phyloP scores from a whole-genome alignment of 2,888 invertebrate genomes.

The Acronicta psi region DNA sequence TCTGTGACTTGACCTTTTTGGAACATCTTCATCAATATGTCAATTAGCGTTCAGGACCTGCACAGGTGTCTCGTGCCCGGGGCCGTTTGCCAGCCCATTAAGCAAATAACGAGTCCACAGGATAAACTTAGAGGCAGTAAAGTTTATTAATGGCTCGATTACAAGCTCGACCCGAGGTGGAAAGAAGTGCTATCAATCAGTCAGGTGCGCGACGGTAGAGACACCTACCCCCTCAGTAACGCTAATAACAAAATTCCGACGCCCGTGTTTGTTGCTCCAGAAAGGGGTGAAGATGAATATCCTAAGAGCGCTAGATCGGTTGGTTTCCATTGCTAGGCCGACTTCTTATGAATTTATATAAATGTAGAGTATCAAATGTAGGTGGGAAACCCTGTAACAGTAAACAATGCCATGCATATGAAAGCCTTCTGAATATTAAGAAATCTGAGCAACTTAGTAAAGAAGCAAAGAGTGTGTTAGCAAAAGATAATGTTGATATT shows the following conservation, averaged over 20 bases:
- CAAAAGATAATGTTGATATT: conserved; percentile 55
- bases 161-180: conserved; percentile 89
- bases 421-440: conserved; percentile 10
- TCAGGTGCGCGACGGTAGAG: conserved; percentile 86
- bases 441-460: conserved; percentile 31
- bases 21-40: conserved; percentile 77
- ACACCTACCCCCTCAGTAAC: conserved; percentile 83
- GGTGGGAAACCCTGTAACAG: conserved; percentile 1
- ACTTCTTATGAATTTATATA: conserved; percentile 53
- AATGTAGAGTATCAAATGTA: conserved; percentile 9
- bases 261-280: conserved; percentile 85
- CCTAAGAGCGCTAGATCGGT: conserved; percentile 71
- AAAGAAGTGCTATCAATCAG: conserved; percentile 89
- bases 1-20: conserved; percentile 53
- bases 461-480: conserved; percentile 46
- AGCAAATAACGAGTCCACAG: conserved; percentile 87
- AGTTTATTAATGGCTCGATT: conserved; percentile 89
- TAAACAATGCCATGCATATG: neutral
- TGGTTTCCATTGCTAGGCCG: conserved; percentile 65
- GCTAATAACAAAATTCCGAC: conserved; percentile 89
- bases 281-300: conserved; percentile 88
- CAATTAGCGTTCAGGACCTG: conserved; percentile 77
- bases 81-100: conserved; percentile 87
- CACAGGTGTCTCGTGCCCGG: conserved; percentile 79
- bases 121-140: conserved; percentile 88